These are phyloP conservation scores for Netelia fuscicornis DNA, from an alignment of 2,888 invertebrate species.

Conservation along the genomic window DNA sequence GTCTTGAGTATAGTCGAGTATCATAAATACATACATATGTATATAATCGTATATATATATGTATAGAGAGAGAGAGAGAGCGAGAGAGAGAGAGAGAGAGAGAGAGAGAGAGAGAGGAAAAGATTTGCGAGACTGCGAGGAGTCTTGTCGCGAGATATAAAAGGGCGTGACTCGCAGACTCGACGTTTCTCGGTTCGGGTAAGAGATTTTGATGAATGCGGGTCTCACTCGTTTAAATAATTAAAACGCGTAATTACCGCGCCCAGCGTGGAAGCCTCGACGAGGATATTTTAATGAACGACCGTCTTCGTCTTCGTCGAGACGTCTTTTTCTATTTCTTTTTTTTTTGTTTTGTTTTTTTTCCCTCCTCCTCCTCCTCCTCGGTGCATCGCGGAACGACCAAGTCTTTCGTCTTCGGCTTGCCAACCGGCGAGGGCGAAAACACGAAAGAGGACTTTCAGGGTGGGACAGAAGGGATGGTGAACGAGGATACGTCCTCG, in stretches of 20 bases:
- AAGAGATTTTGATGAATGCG: conserved; percentile 79
- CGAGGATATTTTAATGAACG: conserved; percentile 81
- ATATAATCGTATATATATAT: no score
- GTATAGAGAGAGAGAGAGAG: no score
- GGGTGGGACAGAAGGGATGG: neutral
- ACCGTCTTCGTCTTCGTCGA: conserved; percentile 43
- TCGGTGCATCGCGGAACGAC: conserved; percentile 8
- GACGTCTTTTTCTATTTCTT: conserved; percentile 10
- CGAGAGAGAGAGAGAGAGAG: neutral
- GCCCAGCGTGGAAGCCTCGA: conserved; percentile 58
- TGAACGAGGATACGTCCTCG: neutral
- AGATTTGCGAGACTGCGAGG: conserved; percentile 48
- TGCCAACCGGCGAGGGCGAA: neutral
- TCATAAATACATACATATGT: conserved; percentile 27
- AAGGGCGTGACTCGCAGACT: conserved; percentile 48
- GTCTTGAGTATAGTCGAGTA: conserved; percentile 48
- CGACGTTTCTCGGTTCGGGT: conserved; percentile 49
- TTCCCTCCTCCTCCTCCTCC: neutral
- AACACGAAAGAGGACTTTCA: conserved; percentile 50
- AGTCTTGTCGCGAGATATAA: conserved; percentile 24
- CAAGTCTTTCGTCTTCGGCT: conserved; percentile 8
- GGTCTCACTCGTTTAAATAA: conserved; percentile 81
- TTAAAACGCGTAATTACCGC: conserved; percentile 82
- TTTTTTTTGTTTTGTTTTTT: conserved; percentile 25
- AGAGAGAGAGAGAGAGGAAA: conserved; percentile 20